Conservation (phyloP, 2,888 invertebrate species). For the Harpalus rubripes region DNA sequence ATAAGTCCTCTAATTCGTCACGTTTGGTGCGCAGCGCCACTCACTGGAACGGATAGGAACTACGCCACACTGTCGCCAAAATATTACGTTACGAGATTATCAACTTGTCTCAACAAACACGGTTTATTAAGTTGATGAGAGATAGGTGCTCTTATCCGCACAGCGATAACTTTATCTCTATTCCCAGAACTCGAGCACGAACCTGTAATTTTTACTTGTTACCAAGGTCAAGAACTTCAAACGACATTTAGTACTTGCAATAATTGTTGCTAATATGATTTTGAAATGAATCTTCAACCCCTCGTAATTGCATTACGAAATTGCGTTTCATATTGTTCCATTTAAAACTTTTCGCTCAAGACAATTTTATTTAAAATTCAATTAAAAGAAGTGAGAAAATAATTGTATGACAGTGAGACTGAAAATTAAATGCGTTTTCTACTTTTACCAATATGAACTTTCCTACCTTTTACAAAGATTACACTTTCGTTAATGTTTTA, state of each 20-base stretch:
- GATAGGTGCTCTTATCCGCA: slow-evolving; percentile 24
- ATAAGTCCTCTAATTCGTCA: slow-evolving; percentile 47
- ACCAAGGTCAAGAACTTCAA: slow-evolving; percentile 12
- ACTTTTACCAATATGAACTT: background rate
- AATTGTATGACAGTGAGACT: slow-evolving; percentile 22
- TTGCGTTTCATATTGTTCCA: slow-evolving; percentile 9
- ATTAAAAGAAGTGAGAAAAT: slow-evolving; percentile 35
- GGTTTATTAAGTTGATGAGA: slow-evolving; percentile 17
- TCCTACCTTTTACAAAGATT: background rate
- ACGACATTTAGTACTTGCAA: background rate
- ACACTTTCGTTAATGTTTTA: slow-evolving; percentile 10
- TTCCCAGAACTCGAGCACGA: background rate
- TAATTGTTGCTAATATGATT: slow-evolving; percentile 19
- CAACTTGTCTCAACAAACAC: slow-evolving; percentile 26
- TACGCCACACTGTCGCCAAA: slow-evolving; percentile 27
- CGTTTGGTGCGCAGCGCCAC: slow-evolving; percentile 22
- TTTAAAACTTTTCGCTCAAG: slow-evolving; percentile 15
- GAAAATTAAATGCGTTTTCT: too few species aligned
- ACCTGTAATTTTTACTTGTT: background rate
- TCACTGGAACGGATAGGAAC: slow-evolving; percentile 38
- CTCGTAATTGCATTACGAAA: slow-evolving; percentile 24
- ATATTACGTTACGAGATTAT: slow-evolving; percentile 39
- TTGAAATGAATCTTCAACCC: background rate
- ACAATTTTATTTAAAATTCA: slow-evolving; percentile 32
- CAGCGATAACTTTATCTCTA: slow-evolving; percentile 7